Conservation (phyloP, 2,113 vertebrate species). For the Callorhinus ursinus region DNA sequence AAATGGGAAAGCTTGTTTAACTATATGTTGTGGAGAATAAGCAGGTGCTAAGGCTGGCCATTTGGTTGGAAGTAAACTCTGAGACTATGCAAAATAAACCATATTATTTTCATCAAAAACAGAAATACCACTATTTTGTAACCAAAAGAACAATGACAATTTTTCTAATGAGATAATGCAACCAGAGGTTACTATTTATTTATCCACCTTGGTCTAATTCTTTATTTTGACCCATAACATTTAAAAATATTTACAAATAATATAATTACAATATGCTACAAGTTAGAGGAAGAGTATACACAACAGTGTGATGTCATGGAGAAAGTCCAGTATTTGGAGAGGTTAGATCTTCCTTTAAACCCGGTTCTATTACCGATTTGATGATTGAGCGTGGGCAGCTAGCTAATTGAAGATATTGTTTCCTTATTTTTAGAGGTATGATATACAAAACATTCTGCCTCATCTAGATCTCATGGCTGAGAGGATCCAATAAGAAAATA, state of each 20-base stretch:
- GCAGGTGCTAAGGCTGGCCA: not conserved
- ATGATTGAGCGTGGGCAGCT: not conserved
- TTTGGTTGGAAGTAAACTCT: not conserved
- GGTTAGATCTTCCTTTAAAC: not conserved
- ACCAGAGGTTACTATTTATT: not conserved
- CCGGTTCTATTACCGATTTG: not conserved
- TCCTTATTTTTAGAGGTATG: not conserved
- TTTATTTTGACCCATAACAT: not conserved
- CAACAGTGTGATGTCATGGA: not conserved
- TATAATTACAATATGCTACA: not conserved
- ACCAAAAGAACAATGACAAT: not conserved
- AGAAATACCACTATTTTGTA: conserved; percentile 1
- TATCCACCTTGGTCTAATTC: not conserved
- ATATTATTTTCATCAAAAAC: not conserved
- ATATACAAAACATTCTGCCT: not conserved
- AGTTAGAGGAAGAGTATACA: not conserved
- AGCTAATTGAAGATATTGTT: not conserved
- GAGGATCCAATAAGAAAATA: not conserved
- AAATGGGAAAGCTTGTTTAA: not conserved
- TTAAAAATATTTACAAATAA: not conserved
- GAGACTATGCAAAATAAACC: not conserved
- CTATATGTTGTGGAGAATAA: not conserved
- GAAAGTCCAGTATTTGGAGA: not conserved
- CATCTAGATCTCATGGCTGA: not conserved
- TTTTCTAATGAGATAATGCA: not conserved